These are phyloP conservation scores for Synchiropus splendidus DNA, from an alignment of 2,113 vertebrate species.

Conservation along the genomic window DNA sequence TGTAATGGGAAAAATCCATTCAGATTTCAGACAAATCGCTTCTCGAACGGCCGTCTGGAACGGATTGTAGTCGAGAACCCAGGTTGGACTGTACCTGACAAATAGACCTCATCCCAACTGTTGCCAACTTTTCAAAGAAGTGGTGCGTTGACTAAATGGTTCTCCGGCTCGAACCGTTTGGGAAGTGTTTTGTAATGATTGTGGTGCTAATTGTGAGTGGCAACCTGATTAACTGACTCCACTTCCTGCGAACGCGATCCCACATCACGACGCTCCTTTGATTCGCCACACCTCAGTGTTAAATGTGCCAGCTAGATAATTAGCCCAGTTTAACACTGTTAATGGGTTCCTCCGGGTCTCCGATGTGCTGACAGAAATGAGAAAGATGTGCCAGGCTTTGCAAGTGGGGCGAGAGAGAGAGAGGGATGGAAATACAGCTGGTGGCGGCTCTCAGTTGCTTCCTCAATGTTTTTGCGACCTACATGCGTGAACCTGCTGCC, in stretches of 20 bases:
- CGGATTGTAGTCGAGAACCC: too few species aligned
- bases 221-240: constrained; percentile 37
- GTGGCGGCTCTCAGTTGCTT: background rate
- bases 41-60: too few species aligned
- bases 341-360: constrained; percentile 39
- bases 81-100: too few species aligned
- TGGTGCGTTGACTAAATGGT: constrained; percentile 41
- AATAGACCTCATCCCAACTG: too few species aligned
- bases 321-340: constrained; percentile 53
- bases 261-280: constrained; percentile 9
- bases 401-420: background rate
- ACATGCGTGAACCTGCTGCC: too few species aligned
- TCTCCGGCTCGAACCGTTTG: constrained; percentile 34
- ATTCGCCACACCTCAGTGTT: constrained; percentile 6
- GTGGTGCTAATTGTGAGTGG: constrained; percentile 35
- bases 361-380: constrained; percentile 19
- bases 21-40: too few species aligned
- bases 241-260: constrained; percentile 27
- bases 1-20: too few species aligned
- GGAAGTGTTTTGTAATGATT: constrained; percentile 40
- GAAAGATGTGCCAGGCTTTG: constrained; percentile 21
- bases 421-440: constrained; percentile 11
- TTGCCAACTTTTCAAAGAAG: constrained; percentile 35
- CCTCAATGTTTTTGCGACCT: too few species aligned
- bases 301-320: constrained; percentile 38